These are phyloP conservation scores for Enteromius thamalakanensis DNA, from an alignment of 2,797 vertebrate species.

Conservation along the genomic window DNA sequence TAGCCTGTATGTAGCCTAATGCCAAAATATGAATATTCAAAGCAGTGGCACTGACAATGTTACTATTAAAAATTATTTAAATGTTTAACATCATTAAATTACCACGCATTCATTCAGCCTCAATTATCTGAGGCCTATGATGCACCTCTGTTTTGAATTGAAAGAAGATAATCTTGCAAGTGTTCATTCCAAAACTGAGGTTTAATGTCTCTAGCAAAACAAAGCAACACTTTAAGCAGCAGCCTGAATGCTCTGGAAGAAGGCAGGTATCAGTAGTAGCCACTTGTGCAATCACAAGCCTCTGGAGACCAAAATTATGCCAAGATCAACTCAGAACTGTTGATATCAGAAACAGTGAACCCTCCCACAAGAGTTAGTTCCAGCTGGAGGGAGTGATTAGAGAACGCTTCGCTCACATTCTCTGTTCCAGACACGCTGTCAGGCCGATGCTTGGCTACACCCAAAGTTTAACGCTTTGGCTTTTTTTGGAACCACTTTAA, in stretches of 20 bases:
- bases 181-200: too few relatives aligned
- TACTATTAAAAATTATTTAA: too few relatives aligned
- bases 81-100: too few relatives aligned
- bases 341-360: neutral
- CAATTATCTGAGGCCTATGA: too few relatives aligned
- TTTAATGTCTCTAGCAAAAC: neutral
- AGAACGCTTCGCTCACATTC: neutral
- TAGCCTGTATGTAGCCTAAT: too few relatives aligned
- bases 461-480: neutral
- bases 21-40: too few relatives aligned
- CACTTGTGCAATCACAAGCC: neutral
- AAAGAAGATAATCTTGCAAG: too few relatives aligned
- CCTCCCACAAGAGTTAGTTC: neutral
- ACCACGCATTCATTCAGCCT: too few relatives aligned
- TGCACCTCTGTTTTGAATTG: neutral
- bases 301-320: neutral
- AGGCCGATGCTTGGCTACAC: neutral
- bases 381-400: neutral
- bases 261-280: neutral
- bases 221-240: neutral
- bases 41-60: too few relatives aligned
- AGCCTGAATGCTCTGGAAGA: neutral
- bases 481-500: neutral
- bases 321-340: neutral
- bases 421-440: neutral